Percentiles rank a stretch among this genome's conserved stretches.
Conservation (phyloP, 2,797 vertebrate genomes). For the Microcaecilia unicolor region DNA sequence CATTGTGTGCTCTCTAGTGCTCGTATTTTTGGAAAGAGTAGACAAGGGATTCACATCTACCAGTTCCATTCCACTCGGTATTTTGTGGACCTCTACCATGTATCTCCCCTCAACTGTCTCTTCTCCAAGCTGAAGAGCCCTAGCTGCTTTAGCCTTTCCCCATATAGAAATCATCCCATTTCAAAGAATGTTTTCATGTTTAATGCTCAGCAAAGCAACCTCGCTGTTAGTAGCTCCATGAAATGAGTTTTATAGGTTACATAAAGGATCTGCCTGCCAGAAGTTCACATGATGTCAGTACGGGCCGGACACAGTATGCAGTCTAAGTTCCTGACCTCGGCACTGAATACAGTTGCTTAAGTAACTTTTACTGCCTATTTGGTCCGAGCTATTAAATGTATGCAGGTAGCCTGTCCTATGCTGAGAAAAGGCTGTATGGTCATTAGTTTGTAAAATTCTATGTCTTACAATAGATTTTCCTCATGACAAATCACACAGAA, state of each 20-base stretch:
- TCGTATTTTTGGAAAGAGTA: no score
- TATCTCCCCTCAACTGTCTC: no score
- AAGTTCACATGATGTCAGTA: not conserved
- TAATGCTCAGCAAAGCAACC: not conserved
- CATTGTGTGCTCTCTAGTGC: no score
- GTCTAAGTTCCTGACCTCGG: not conserved
- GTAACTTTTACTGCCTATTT: slow-evolving; percentile 15
- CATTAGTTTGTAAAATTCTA: slow-evolving; percentile 39
- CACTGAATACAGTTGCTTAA: slow-evolving; percentile 7
- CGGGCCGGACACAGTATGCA: not conserved
- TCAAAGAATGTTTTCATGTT: fast-evolving
- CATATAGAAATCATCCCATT: no score
- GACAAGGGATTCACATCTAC: no score
- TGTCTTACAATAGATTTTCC: slow-evolving; percentile 46
- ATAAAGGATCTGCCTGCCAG: not conserved
- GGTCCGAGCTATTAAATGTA: slow-evolving; percentile 11
- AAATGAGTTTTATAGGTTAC: not conserved
- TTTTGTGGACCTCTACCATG: no score
- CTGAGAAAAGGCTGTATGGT: slow-evolving; percentile 12
- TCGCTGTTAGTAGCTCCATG: not conserved
- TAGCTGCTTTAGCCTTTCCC: no score
- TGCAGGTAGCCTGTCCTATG: slow-evolving; percentile 22
- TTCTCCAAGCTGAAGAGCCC: no score
- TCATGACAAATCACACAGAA: slow-evolving; percentile 49
- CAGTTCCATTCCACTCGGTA: no score